Conservation (phyloP, 2,797 vertebrate genomes). For the Ctenopoma multispine region DNA sequence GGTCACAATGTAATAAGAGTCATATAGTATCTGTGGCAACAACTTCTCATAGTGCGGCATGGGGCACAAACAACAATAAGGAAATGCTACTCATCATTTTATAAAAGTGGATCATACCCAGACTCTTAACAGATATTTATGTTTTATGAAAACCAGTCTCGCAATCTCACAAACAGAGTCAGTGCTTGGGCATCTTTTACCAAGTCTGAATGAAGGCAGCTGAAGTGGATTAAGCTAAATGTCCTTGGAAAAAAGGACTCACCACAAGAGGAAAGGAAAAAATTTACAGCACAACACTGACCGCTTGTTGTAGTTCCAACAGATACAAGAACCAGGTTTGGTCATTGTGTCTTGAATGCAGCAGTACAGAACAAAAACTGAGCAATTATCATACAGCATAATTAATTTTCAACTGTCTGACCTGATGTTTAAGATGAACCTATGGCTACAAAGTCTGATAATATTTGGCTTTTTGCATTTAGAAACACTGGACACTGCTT, state of each 20-base stretch:
- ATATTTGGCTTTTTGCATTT: background rate
- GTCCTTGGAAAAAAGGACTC: slow-evolving; percentile 84
- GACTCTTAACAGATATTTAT: slow-evolving; percentile 85
- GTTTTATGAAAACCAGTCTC: slow-evolving; percentile 85
- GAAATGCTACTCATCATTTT: slow-evolving; percentile 86
- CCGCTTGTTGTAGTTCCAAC: slow-evolving; percentile 77
- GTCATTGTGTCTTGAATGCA: slow-evolving; percentile 57
- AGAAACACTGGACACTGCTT: background rate
- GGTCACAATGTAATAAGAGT: slow-evolving; percentile 50
- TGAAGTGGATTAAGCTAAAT: slow-evolving; percentile 86
- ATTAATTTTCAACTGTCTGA: background rate
- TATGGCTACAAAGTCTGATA: background rate
- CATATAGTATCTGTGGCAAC: slow-evolving; percentile 53
- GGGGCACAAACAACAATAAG: slow-evolving; percentile 69
- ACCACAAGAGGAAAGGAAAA: slow-evolving; percentile 83
- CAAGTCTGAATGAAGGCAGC: slow-evolving; percentile 84
- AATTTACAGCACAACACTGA: slow-evolving; percentile 80
- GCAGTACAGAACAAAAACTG: slow-evolving; percentile 16
- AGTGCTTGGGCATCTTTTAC: slow-evolving; percentile 78
- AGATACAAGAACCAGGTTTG: slow-evolving; percentile 66
- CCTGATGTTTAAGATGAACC: slow-evolving; percentile 15
- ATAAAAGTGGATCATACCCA: slow-evolving; percentile 79
- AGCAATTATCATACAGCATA: background rate
- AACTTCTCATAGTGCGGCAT: slow-evolving; percentile 58
- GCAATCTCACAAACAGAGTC: slow-evolving; percentile 74